Percentiles rank a stretch among this genome's conserved stretches.
These are phyloP conservation scores for Premnoplex brunnescens DNA, from an alignment of 2,797 vertebrate genomes.

Conservation along the genomic window DNA sequence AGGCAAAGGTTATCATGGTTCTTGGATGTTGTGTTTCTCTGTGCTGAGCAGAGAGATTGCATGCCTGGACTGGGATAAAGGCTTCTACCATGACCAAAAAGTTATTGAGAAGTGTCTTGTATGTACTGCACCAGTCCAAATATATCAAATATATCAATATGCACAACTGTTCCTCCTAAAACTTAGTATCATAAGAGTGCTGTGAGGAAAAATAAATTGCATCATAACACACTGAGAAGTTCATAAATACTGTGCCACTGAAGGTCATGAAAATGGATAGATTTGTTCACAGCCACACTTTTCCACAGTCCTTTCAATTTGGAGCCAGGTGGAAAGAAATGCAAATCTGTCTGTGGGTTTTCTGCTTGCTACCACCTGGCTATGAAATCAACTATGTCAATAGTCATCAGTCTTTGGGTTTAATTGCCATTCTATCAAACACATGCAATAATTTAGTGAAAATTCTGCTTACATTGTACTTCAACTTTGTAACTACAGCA, in stretches of 20 bases:
- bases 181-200: fast-evolving
- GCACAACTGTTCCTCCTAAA: background rate
- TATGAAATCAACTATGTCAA: background rate
- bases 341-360: background rate
- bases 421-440: background rate
- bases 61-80: fast-evolving
- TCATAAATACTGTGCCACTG: background rate
- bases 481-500: background rate
- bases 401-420: background rate
- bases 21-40: background rate
- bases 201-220: background rate
- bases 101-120: background rate
- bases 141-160: background rate
- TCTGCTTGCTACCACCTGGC: background rate
- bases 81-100: background rate
- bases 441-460: constrained; percentile 43
- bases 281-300: background rate
- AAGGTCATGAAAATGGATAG: background rate
- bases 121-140: too few relatives aligned
- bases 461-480: background rate
- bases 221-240: background rate
- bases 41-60: fast-evolving
- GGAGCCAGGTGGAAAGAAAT: background rate
- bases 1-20: background rate
- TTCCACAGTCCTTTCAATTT: background rate